phyloP scores from a whole-genome alignment of 92 coral and sea anemone genomes.

The Phenganax subtilis region DNA sequence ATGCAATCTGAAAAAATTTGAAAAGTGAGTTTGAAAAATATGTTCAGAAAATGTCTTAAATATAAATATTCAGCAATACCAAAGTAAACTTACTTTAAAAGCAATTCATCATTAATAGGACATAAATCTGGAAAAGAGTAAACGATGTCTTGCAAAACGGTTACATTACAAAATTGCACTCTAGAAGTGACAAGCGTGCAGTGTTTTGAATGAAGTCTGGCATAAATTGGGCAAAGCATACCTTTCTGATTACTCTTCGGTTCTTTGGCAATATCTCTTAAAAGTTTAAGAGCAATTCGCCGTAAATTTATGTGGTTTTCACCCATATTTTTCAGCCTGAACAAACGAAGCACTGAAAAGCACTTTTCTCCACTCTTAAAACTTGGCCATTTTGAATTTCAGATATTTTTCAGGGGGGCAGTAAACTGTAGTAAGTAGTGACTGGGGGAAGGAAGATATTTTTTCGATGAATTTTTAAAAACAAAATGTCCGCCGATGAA shows the following conservation, averaged over 20 bases:
- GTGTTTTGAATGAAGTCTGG: not conserved
- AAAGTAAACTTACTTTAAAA: conserved; percentile 75
- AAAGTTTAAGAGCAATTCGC: conserved; percentile 16
- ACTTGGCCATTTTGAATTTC: too few species aligned
- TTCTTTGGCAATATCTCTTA: conserved; percentile 29
- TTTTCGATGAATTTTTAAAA: not conserved
- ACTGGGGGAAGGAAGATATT: not conserved
- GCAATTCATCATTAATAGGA: conserved; percentile 62
- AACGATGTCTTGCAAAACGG: not conserved
- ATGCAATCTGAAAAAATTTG: conserved; percentile 51
- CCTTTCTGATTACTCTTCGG: not conserved
- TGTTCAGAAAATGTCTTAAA: not conserved
- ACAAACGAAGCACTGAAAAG: too few species aligned
- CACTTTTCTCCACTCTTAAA: too few species aligned
- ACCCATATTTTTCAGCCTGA: too few species aligned
- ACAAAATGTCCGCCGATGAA: conserved; percentile 33
- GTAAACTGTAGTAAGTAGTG: too few species aligned
- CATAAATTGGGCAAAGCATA: not conserved
- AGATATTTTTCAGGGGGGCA: too few species aligned
- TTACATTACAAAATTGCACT: not conserved
- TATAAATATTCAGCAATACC: not conserved
- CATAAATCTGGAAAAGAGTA: not conserved
- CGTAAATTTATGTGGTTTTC: conserved; percentile 5
- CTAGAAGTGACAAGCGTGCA: not conserved
- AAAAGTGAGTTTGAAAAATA: not conserved